Evolutionary conservation across 2,113 vertebrate species (phyloP), one percentile per base, ranked within the genome.

Genomic region (Romanogobio albipinnatus): DNA sequence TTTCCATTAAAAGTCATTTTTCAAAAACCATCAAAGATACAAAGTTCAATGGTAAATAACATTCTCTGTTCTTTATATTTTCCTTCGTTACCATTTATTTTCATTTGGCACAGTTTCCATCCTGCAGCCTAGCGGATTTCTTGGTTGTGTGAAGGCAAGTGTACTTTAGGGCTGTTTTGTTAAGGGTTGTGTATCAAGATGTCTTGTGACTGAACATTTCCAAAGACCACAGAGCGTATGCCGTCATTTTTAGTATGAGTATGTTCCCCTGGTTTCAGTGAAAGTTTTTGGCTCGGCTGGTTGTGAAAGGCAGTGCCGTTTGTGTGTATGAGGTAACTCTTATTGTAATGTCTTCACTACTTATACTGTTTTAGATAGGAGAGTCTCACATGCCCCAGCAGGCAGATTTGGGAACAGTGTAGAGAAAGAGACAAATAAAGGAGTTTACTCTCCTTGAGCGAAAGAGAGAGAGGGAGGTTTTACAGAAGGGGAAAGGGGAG

Each of bases 401-500:
- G 85, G 85, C 82, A 59, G 58, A 71, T 87, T 86, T 81, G 77
- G 73, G 75, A 77, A 81, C 43, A 81, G 70, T 62, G 80, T 39
- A 43, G 39, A 73, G 73, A 76, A 71, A 84, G 26, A 53, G 26
- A 36, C 9, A 43, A 68, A 51, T 49, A 68, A 7, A 51, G 82
- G 5, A 56, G 66, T 66, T 64, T 71, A 77, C 33, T 53, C 84
- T 77, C 76, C 66, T 47, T 17, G 33, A 24, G 61, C 64, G 71
- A 59, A 15, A 74, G 76, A 76, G 43, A 19, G 79, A 75, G 62
- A 74, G 58, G 36, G 81, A 81, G 74, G 62, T 66, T 85, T 78
- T 76, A 56, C 76, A 81, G 74, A 71, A 81, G 39, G 29, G 66
- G 49, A 73, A 78, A 17, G 82, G 88, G 91, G 93, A 76, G 92